These are phyloP conservation scores for Crepidodera aurea DNA, from an alignment of 2,888 invertebrate species.

Conservation along the genomic window DNA sequence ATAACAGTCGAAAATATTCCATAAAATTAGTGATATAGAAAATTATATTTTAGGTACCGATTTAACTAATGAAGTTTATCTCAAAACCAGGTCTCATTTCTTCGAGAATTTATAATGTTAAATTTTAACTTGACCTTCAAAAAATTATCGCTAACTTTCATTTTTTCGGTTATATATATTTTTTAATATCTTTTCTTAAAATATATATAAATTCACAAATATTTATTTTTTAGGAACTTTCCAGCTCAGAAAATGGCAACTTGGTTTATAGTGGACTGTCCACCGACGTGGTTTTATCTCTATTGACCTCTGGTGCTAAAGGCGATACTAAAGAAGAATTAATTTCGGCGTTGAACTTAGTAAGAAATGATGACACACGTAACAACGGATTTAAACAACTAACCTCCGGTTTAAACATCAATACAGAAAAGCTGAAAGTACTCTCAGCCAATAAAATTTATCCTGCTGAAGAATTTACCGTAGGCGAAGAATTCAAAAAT, in stretches of 20 bases:
- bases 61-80: too few relatives aligned
- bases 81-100: too few relatives aligned
- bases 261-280: conserved; percentile 51
- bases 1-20: too few relatives aligned
- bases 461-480: conserved; percentile 63
- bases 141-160: neutral
- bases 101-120: too few relatives aligned
- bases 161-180: neutral
- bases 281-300: conserved; percentile 49
- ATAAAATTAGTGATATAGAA: too few relatives aligned
- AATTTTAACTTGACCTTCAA: neutral
- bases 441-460: conserved; percentile 66
- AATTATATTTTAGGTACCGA: too few relatives aligned
- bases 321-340: conserved; percentile 49
- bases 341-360: conserved; percentile 35
- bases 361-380: conserved; percentile 37
- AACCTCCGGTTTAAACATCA: conserved; percentile 34
- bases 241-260: conserved; percentile 39
- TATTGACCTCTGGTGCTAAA: conserved; percentile 49
- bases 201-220: too few relatives aligned
- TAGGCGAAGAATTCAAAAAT: conserved; percentile 65
- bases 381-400: conserved; percentile 32
- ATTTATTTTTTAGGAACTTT: conserved; percentile 41
- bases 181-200: too few relatives aligned
- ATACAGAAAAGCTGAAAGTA: conserved; percentile 39